Base-by-base conservation (phyloP, 1,140 invertebrate species). In the Paramacrobiotus metropolitanus region DNA sequence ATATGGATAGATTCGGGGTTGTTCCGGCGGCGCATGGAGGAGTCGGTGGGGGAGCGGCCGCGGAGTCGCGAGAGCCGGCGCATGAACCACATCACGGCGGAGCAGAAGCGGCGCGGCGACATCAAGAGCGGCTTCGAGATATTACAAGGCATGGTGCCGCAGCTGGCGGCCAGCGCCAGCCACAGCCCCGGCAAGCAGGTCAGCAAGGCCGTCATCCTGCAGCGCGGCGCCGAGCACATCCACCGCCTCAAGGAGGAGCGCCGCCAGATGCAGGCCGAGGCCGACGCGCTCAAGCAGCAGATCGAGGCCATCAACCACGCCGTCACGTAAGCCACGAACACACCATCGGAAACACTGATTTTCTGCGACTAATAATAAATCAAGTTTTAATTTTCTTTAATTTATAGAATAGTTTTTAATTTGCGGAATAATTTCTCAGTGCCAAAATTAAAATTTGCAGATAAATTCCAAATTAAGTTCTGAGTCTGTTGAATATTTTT, bases 121-220 rank as follows among this genome's bases (percentile, higher is more conserved):
- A 94, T 96, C 65, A 96, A 96, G 77, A 91, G 86, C 75, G 91
- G 92, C 29, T 96, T 96, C 74, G 91, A 97, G 72, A 84, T 84
- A 70, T 77, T 97, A 61, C 86, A 93, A 72, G 82, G 82, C 62
- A 77, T 97, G n/a, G 89, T 96, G 69, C 92, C 92, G 30, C 68
- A 75, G 64, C 77, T 95, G 18, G 85, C 81, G 73, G 82, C 86
- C 67, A 93, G 88, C 75, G 85, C 88, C 2, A 88, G 84, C 70
- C 82, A 87, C 67, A 93, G 88, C 75, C 85, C 88, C 2, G 88
- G 84, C 70, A 80, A 85, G 1, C 95, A 95, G 78, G 83, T 87
- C 71, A 76, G 73, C 74, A 97, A 96, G 77, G 92, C 92, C 28
- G 87, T 88, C 1, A 91, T 95, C 86, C 73, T 96, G 44, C 88